Evolutionary conservation across 2,797 vertebrate genomes (phyloP).

Genomic region (Girardinus metallicus): DNA sequence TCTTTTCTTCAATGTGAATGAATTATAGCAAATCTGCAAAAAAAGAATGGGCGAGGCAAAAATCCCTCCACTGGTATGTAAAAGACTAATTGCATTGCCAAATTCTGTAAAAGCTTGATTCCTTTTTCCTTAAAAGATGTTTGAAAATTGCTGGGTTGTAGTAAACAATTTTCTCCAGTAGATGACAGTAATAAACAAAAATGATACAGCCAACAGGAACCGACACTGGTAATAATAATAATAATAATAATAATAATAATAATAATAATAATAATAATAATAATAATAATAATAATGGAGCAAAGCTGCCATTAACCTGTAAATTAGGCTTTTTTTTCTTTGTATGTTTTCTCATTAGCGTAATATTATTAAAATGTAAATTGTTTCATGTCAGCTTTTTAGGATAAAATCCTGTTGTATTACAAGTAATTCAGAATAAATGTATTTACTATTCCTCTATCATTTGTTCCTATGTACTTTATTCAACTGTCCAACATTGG

Average conservation of each 20-base stretch:
- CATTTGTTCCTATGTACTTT: not conserved
- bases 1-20: not conserved
- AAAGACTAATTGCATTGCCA: not conserved
- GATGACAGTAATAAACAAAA: constrained; percentile 6
- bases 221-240: not conserved
- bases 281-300: not conserved
- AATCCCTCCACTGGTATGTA: not conserved
- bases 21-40: not conserved
- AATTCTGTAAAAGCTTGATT: not conserved
- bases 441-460: not conserved
- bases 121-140: not conserved
- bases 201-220: not conserved
- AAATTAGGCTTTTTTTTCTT: not conserved
- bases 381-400: not conserved
- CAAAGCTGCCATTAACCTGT: not conserved
- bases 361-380: not conserved
- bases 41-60: not conserved
- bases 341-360: not conserved
- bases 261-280: constrained; percentile 1
- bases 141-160: constrained; percentile 16
- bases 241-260: not conserved
- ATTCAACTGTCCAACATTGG: not conserved
- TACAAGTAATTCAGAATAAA: not conserved
- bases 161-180: not conserved
- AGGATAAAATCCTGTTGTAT: not conserved